Percentiles rank a stretch among this genome's conserved stretches.
Evolutionary conservation across 2,797 vertebrate genomes (phyloP).

Genomic region (Hoplostethus mediterraneus): DNA sequence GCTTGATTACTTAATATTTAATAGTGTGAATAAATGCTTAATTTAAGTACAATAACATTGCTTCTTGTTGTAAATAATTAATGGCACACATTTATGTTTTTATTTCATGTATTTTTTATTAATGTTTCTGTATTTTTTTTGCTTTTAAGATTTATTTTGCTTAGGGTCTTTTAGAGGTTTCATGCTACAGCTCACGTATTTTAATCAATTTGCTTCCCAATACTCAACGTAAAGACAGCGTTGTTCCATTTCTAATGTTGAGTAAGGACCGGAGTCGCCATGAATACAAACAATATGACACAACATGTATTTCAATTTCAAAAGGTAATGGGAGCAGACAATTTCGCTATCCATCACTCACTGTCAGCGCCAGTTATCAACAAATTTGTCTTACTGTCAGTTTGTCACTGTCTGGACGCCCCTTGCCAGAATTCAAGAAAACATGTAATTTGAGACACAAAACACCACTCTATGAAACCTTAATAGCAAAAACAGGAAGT

Average conservation of each 20-base stretch:
- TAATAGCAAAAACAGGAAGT: slow-evolving; percentile 37
- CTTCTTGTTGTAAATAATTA: slow-evolving; percentile 1
- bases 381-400: slow-evolving; percentile 85
- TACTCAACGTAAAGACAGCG: slow-evolving; percentile 39
- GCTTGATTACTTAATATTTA: slow-evolving; percentile 26
- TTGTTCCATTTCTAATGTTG: slow-evolving; percentile 65
- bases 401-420: slow-evolving; percentile 72
- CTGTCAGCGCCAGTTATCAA: slow-evolving; percentile 84
- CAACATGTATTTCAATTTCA: slow-evolving; percentile 85
- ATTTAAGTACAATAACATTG: slow-evolving; percentile 15
- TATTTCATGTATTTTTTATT: neutral
- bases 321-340: slow-evolving; percentile 85
- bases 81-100: neutral
- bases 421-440: slow-evolving; percentile 61
- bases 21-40: neutral
- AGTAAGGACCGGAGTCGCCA: slow-evolving; percentile 71
- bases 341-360: slow-evolving; percentile 84
- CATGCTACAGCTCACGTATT: neutral
- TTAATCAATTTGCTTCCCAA: slow-evolving; percentile 2
- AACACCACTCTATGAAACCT: slow-evolving; percentile 30
- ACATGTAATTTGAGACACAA: slow-evolving; percentile 52
- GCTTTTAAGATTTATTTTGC: neutral
- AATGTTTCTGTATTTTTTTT: neutral
- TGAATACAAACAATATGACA: slow-evolving; percentile 83
- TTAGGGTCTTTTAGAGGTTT: too few relatives aligned